phyloP scores from a whole-genome alignment of 2,113 vertebrate species.

The Globicephala melas region DNA sequence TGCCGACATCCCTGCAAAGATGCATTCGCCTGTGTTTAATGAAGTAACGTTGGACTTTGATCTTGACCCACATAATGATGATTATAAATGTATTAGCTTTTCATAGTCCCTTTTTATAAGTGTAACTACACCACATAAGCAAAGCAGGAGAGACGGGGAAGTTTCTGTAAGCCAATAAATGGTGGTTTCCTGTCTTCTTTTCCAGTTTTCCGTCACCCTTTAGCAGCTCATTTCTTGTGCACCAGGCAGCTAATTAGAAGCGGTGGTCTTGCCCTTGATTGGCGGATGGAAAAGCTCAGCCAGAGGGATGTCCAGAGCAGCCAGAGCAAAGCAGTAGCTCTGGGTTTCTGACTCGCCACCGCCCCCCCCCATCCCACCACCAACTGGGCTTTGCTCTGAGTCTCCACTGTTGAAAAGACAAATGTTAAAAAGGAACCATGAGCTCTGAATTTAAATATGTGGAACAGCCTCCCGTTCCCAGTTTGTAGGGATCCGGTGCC shows the following conservation, averaged over 20 bases:
- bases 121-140: background rate
- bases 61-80: background rate
- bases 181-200: background rate
- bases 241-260: too few species aligned
- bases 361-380: too few species aligned
- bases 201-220: background rate
- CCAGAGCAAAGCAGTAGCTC: fast-evolving
- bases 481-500: fast-evolving
- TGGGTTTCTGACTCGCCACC: background rate
- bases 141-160: background rate
- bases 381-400: fast-evolving
- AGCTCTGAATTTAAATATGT: background rate
- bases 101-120: background rate
- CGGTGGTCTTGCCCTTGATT: background rate
- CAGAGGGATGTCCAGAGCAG: fast-evolving
- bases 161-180: background rate
- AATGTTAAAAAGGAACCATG: fast-evolving
- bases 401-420: background rate
- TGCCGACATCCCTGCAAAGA: background rate
- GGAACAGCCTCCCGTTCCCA: background rate
- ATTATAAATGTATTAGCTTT: background rate
- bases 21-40: background rate
- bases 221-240: background rate
- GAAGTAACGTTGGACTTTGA: background rate
- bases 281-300: background rate